phyloP scores from a whole-genome alignment of 1,140 invertebrate species.

The Megalonaias nervosa region DNA sequence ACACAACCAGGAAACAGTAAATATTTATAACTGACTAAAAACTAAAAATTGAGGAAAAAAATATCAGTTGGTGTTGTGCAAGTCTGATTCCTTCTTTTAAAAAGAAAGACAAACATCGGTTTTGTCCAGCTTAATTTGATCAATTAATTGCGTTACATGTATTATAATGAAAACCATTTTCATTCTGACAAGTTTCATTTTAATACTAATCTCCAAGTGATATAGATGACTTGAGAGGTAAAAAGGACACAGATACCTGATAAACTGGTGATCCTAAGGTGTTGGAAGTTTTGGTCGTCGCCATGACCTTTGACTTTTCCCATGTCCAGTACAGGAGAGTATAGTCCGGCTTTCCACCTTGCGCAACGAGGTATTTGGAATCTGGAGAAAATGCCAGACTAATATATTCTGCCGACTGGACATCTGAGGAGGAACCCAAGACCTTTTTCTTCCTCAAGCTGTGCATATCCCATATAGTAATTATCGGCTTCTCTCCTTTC shows the following conservation, averaged over 20 bases:
- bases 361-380: conserved; percentile 82
- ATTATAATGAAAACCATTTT: too few species aligned
- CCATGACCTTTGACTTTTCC: conserved; percentile 87
- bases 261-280: conserved; percentile 67
- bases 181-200: background rate
- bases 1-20: too few species aligned
- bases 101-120: too few species aligned
- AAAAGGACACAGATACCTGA: conserved; percentile 58
- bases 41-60: too few species aligned
- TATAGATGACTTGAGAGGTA: background rate
- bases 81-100: too few species aligned
- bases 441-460: conserved; percentile 70
- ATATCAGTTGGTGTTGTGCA: too few species aligned
- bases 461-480: conserved; percentile 73
- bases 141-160: too few species aligned
- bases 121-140: too few species aligned
- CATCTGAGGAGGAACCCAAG: conserved; percentile 61
- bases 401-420: conserved; percentile 75
- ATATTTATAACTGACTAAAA: too few species aligned
- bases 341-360: conserved; percentile 86
- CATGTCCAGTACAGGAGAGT: conserved; percentile 85
- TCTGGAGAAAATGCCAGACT: conserved; percentile 85
- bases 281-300: conserved; percentile 78
- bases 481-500: conserved; percentile 69
- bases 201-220: background rate